These are phyloP conservation scores for Corythaixoides concolor DNA, from an alignment of 2,113 vertebrate genomes.

Conservation along the genomic window DNA sequence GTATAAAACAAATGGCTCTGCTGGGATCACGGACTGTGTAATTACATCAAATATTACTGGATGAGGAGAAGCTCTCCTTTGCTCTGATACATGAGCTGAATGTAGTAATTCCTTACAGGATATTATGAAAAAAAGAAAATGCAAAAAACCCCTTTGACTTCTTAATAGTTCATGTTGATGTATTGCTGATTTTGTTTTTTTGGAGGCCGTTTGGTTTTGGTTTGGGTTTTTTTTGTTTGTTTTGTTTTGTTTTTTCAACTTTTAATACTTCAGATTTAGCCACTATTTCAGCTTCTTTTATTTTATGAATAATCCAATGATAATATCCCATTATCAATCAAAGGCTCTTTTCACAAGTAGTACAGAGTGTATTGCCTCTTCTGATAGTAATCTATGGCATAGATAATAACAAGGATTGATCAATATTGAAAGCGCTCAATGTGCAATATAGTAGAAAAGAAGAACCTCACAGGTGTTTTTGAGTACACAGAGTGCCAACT, in stretches of 20 bases:
- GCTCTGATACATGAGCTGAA: not conserved
- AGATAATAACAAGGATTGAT: not conserved
- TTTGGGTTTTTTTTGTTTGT: not conserved
- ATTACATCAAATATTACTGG: not conserved
- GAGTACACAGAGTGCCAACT: not conserved
- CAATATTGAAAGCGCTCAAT: not conserved
- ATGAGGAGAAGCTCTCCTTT: not conserved
- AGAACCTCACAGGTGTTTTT: not conserved
- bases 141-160: fast-evolving
- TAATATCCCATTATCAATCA: not conserved
- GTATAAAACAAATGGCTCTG: not conserved
- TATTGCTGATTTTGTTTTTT: not conserved
- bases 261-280: not conserved
- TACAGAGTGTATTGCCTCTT: not conserved
- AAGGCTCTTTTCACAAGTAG: not conserved
- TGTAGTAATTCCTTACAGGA: not conserved
- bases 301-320: not conserved
- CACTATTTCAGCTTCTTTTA: not conserved
- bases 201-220: not conserved
- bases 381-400: not conserved
- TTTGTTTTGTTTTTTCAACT: not conserved
- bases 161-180: not conserved
- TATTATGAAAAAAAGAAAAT: not conserved
- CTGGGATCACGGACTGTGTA: not conserved
- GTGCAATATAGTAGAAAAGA: not conserved